Percentiles rank a stretch among this genome's conserved stretches.
Conservation (phyloP, 2,888 invertebrate species). For the Cloeon dipterum region DNA sequence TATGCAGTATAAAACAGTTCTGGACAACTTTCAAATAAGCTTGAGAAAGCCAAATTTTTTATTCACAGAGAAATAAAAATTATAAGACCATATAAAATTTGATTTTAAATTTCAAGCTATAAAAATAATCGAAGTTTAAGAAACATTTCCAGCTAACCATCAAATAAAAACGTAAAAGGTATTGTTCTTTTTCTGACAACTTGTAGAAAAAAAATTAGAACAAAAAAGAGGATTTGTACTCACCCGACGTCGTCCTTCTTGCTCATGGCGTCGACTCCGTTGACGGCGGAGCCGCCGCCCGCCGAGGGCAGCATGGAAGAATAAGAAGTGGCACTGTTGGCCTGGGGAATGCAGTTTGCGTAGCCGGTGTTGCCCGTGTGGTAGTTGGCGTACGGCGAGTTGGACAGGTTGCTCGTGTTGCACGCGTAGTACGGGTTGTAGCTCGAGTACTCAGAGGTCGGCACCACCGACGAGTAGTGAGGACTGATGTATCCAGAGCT, state of each 20-base stretch:
- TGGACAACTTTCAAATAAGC: too few relatives aligned
- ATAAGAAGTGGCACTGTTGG: not conserved
- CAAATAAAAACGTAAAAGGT: too few relatives aligned
- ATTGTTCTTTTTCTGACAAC: too few relatives aligned
- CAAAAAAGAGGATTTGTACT: too few relatives aligned
- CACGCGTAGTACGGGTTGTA: not conserved
- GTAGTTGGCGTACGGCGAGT: not conserved
- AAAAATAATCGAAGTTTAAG: too few relatives aligned
- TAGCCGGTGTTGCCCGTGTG: not conserved
- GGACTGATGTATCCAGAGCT: constrained; percentile 1
- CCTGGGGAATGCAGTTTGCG: not conserved
- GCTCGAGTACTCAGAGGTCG: not conserved
- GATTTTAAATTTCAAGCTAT: too few relatives aligned
- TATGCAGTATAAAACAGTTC: too few relatives aligned
- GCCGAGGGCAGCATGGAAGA: constrained; percentile 1
- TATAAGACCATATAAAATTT: too few relatives aligned
- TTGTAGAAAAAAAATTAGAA: too few relatives aligned
- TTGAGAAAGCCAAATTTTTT: too few relatives aligned
- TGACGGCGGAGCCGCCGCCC: not conserved
- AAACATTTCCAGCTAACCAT: too few relatives aligned
- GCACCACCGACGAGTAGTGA: not conserved
- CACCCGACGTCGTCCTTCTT: not conserved
- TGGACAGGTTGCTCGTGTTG: not conserved
- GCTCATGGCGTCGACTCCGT: not conserved
- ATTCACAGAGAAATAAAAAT: too few relatives aligned